Evolutionary conservation across 2,113 vertebrate species (phyloP).

Genomic region (Zosterops pallidus): DNA sequence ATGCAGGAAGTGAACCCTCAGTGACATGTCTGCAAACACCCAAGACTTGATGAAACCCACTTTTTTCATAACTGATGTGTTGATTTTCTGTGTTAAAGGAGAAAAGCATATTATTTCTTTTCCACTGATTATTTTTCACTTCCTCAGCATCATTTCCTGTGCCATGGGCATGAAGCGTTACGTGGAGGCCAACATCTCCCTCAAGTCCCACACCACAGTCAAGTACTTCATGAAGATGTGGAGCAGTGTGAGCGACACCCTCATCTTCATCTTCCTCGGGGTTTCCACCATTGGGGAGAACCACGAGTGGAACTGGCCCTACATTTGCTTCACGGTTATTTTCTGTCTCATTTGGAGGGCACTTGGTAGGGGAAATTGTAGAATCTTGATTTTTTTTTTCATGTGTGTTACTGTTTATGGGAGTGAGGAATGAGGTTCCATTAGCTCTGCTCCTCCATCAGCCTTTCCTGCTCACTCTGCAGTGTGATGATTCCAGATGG

Average conservation of each 20-base stretch:
- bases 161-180: slow-evolving; percentile 86
- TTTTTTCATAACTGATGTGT: not conserved
- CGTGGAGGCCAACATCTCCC: slow-evolving; percentile 82
- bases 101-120: not conserved
- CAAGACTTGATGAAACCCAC: not conserved
- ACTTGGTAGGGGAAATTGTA: slow-evolving; percentile 60
- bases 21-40: not conserved
- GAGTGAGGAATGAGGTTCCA: not conserved
- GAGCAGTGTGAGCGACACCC: slow-evolving; percentile 82
- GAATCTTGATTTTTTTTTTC: not conserved
- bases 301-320: slow-evolving; percentile 81
- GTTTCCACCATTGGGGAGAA: slow-evolving; percentile 82
- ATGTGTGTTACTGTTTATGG: not conserved
- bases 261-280: slow-evolving; percentile 85
- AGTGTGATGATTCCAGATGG: not conserved
- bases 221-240: slow-evolving; percentile 89
- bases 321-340: not conserved
- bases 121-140: not conserved
- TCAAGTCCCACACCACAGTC: slow-evolving; percentile 82
- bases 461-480: not conserved
- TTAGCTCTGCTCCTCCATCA: not conserved
- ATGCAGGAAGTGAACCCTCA: not conserved
- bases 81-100: not conserved
- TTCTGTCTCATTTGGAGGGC: slow-evolving; percentile 72
- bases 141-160: slow-evolving; percentile 79